A percentile compares a stretch with the other conserved stretches of the same genome.
Conservation (phyloP, 2,113 vertebrate species). For the Tachycineta bicolor region DNA sequence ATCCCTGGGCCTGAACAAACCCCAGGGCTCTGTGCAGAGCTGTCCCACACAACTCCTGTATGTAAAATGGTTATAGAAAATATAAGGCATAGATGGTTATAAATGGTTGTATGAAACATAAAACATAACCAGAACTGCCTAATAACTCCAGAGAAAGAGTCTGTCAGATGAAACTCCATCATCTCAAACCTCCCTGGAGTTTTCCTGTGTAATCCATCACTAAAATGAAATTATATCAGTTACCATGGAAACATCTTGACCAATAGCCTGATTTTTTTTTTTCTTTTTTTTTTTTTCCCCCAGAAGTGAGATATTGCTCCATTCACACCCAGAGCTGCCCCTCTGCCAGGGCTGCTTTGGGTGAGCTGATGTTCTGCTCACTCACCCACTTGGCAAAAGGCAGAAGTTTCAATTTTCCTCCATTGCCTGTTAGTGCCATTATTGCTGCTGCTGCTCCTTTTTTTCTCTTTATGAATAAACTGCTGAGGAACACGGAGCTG, state of each 20-base stretch:
- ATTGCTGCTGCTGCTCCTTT: neutral
- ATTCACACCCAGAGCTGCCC: neutral
- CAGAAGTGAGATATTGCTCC: neutral
- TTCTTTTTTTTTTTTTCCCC: too few species aligned
- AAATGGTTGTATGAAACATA: neutral
- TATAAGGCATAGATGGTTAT: neutral
- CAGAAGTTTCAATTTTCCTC: neutral
- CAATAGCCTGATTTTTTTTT: neutral
- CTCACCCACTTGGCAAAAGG: neutral
- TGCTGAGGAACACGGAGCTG: neutral
- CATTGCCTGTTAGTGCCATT: neutral
- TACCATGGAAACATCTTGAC: slow-evolving; percentile 48
- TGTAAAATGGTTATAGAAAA: rapidly evolving
- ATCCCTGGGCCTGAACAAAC: rapidly evolving
- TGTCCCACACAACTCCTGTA: rapidly evolving
- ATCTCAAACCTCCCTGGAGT: neutral
- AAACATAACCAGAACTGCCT: neutral
- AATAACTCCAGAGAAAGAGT: neutral
- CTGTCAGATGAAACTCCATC: neutral
- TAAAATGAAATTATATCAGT: slow-evolving; percentile 17
- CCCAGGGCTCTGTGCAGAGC: rapidly evolving
- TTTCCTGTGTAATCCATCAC: neutral
- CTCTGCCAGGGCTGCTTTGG: neutral
- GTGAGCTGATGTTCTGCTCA: neutral
- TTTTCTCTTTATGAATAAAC: neutral